These are phyloP conservation scores for Rhadinocentrus ornatus DNA, from an alignment of 2,797 vertebrate species.

Conservation along the genomic window DNA sequence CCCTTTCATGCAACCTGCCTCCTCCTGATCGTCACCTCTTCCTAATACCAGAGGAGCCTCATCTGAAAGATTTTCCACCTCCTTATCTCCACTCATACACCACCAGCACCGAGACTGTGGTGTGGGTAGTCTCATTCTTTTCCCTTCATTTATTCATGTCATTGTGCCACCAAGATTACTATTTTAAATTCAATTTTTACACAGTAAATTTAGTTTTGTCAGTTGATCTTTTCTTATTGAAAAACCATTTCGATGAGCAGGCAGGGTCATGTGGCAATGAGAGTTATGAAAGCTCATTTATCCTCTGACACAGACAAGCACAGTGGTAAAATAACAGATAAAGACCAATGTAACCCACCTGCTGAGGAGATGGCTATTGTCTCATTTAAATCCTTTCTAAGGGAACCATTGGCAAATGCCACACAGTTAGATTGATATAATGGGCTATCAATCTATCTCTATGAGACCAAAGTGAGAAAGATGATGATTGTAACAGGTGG, in stretches of 20 bases:
- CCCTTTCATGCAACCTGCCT: too few species aligned
- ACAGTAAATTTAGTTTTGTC: too few species aligned
- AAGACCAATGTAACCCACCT: conserved; percentile 13
- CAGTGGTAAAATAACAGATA: neutral
- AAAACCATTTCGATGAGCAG: neutral
- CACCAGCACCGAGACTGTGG: too few species aligned
- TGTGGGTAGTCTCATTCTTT: too few species aligned
- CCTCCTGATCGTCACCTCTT: too few species aligned
- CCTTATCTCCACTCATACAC: neutral
- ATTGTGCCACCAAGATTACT: too few species aligned
- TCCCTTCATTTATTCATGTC: too few species aligned
- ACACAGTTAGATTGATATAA: conserved; percentile 39
- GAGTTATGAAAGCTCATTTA: neutral
- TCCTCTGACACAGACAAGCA: neutral
- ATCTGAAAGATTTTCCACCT: neutral
- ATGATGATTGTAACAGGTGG: conserved; percentile 38
- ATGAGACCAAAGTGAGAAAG: conserved; percentile 42
- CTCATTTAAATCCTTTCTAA: conserved; percentile 29
- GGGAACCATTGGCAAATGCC: too few species aligned
- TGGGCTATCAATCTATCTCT: conserved; percentile 23
- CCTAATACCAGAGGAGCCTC: neutral
- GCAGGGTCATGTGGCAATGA: neutral
- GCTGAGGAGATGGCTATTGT: neutral
- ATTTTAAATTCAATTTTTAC: too few species aligned
- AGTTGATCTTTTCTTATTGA: too few species aligned